These are phyloP conservation scores for Etheostoma nigrum DNA, from an alignment of 2,797 vertebrate genomes.

Conservation along the genomic window DNA sequence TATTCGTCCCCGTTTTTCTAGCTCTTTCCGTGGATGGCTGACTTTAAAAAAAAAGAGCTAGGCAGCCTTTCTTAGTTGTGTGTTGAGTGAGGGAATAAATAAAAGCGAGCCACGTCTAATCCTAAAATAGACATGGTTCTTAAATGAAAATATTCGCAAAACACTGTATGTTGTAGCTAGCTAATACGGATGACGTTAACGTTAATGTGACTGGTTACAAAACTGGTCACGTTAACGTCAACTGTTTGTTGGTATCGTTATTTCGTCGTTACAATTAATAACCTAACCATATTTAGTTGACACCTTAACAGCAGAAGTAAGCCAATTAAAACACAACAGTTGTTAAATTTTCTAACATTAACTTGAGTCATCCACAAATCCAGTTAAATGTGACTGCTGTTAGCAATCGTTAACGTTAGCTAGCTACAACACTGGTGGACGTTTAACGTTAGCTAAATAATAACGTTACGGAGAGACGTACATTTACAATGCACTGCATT, in stretches of 20 bases:
- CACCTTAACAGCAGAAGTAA: background rate
- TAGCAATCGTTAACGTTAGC: constrained; percentile 75
- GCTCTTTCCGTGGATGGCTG: constrained; percentile 45
- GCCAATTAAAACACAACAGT: background rate
- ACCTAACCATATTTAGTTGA: background rate
- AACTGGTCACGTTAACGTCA: constrained; percentile 40
- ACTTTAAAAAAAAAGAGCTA: background rate
- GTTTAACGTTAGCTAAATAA: constrained; percentile 51
- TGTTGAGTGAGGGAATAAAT: background rate
- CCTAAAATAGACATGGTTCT: background rate
- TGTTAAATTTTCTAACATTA: background rate
- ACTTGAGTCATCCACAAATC: background rate
- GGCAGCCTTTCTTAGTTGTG: background rate
- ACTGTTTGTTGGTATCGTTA: background rate
- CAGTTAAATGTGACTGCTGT: constrained; percentile 45
- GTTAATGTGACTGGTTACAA: background rate
- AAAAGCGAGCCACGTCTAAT: background rate
- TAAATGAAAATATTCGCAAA: background rate
- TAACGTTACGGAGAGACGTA: constrained; percentile 26
- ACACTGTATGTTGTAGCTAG: background rate
- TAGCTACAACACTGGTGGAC: constrained; percentile 66
- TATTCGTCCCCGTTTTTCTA: constrained; percentile 34
- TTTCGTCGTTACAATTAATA: constrained; percentile 16
- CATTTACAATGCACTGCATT: constrained; percentile 18
- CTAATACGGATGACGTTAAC: constrained; percentile 21